These are phyloP conservation scores for Sitobion miscanthi DNA, from an alignment of 1,140 invertebrate genomes.

Conservation along the genomic window DNA sequence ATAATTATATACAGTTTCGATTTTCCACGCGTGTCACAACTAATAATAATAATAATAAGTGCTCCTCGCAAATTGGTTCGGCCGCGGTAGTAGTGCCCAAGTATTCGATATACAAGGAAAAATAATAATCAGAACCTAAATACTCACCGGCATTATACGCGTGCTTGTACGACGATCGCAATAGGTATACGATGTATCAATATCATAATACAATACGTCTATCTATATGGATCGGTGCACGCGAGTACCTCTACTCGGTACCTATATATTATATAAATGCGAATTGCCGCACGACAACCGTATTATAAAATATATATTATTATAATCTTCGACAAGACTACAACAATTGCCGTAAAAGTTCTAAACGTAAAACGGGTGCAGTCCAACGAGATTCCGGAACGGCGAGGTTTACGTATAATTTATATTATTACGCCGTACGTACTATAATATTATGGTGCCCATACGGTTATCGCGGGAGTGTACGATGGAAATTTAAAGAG, in stretches of 20 bases:
- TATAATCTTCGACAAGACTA: neutral
- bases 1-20: neutral
- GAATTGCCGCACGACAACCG: neutral
- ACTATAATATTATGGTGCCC: neutral
- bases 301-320: neutral
- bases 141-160: too few species aligned
- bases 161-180: neutral
- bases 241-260: too few species aligned
- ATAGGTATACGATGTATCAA: neutral
- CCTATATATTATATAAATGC: neutral
- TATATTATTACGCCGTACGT: neutral
- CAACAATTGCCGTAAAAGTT: neutral
- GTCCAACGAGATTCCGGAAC: neutral
- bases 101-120: neutral
- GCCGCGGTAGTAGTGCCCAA: neutral
- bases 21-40: neutral
- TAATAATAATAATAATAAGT: neutral
- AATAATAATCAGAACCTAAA: neutral
- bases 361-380: neutral
- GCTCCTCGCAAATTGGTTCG: neutral
- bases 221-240: neutral
- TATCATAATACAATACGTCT: too few species aligned
- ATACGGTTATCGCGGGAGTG: neutral
- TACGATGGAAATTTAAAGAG: neutral
- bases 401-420: neutral